Conservation (phyloP, 2,113 vertebrate species). For the Xyliphius kryptos region DNA sequence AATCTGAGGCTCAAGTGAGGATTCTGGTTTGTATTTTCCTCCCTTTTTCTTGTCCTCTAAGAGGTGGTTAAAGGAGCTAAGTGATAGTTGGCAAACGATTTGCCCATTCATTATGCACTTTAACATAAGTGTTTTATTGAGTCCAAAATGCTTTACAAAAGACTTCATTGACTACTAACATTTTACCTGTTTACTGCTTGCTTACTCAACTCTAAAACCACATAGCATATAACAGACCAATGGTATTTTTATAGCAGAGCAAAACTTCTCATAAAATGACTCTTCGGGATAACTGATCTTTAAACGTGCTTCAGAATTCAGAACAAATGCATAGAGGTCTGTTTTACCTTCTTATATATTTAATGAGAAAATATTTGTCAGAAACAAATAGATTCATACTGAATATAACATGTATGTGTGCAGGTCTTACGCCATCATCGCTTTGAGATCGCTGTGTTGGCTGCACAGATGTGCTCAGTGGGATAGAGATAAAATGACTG, state of each 20-base stretch:
- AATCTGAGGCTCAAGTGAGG: conserved; percentile 15
- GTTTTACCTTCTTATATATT: conserved; percentile 76
- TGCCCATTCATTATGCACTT: conserved; percentile 6
- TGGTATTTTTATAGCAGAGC: too few relatives aligned
- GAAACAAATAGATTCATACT: conserved; percentile 82
- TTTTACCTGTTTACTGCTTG: conserved; percentile 13
- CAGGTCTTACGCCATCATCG: too few relatives aligned
- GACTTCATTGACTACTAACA: neutral
- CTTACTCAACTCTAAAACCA: neutral
- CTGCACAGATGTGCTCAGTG: too few relatives aligned
- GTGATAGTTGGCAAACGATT: conserved; percentile 7
- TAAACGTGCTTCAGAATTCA: conserved; percentile 65
- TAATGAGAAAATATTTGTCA: conserved; percentile 80
- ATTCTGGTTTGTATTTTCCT: conserved; percentile 11
- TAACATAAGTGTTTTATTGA: conserved; percentile 4
- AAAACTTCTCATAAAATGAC: too few relatives aligned
- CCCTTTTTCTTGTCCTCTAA: conserved; percentile 7
- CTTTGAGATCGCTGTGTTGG: too few relatives aligned
- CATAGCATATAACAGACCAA: too few relatives aligned
- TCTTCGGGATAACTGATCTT: too few relatives aligned
- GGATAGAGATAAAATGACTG: too few relatives aligned
- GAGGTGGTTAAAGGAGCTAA: conserved; percentile 8
- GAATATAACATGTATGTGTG: too few relatives aligned
- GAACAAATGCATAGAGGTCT: conserved; percentile 64
- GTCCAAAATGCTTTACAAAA: neutral